A percentile compares a stretch with the other conserved stretches of the same genome.
phyloP scores from a whole-genome alignment of 2,888 invertebrate genomes.

The Cotesia congregata region DNA sequence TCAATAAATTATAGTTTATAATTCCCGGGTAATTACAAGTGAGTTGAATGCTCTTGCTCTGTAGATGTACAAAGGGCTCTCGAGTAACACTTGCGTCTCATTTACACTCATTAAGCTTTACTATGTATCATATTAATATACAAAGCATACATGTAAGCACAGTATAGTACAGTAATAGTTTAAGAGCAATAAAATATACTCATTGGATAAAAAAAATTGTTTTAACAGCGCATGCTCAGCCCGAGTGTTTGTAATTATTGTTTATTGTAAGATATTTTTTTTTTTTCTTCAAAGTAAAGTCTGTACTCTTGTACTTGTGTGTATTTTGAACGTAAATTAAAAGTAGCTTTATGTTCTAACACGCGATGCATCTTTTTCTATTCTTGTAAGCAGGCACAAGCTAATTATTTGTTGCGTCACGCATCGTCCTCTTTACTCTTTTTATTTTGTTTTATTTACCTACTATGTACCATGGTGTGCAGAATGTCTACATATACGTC shows the following conservation, averaged over 20 bases:
- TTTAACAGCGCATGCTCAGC: neutral
- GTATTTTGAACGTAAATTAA: neutral
- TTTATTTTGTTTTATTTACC: neutral
- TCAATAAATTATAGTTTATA: constrained; percentile 18
- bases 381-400: constrained; percentile 14
- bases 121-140: neutral
- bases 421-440: constrained; percentile 4
- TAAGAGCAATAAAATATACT: neutral
- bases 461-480: neutral
- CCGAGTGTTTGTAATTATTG: neutral
- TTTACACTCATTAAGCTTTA: constrained; percentile 16
- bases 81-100: neutral
- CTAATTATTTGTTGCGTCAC: constrained; percentile 37
- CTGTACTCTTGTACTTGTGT: neutral
- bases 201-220: neutral
- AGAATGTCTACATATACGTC: neutral
- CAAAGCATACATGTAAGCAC: neutral
- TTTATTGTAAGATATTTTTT: neutral
- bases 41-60: constrained; percentile 21
- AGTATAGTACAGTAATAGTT: neutral
- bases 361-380: neutral
- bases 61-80: neutral
- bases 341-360: neutral
- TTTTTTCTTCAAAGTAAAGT: neutral
- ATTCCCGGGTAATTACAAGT: constrained; percentile 18